Evolutionary conservation across 1,140 invertebrate genomes (phyloP), one percentile per base, ranked within the genome.

Genomic region (Dendrolimus punctatus): DNA sequence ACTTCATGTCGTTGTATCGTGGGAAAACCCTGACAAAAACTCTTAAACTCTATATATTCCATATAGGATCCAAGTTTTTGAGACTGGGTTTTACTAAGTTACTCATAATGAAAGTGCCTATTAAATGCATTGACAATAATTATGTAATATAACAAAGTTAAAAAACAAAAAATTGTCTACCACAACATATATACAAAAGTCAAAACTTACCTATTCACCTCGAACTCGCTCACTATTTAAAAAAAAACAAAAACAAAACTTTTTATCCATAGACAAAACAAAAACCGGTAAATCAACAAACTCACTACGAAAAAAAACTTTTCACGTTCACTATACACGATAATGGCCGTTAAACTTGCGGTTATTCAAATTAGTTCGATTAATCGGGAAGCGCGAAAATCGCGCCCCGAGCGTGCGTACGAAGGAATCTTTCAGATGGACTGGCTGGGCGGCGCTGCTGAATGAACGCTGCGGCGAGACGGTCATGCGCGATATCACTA

Each of bases 401-500:
- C 36, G 57, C 54, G 59, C 57, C 59, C 50, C 67, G 64, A 60
- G 73, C 73, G 73, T 68, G 68, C 68, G 68, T 57, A 57, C 67
- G 46, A 55, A 62, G 54, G 53, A 62, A 59, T 55, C 66, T 76
- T 79, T 71, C 68, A 77, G 68, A 40, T 57, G 65, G 63, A 81
- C 78, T 81, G 75, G 71, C 23, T 75, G 71, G 65, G 60, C 62
- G 66, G 51, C 59, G 66, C 62, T 60, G 58, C 56, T 75, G 68
- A 76, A 70, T 71, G 68, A 56, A 66, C 56, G 56, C 42, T 55
- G 49, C 43, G 47, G 57, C 62, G 68, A 57, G 53, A 59, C 71
- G 72, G 52, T 77, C 78, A 81, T 81, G 78, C 78, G 78, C 78
- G 61, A 55, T 69, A 51, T 64, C 53, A 56, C 40, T 49, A 63